Evolutionary conservation across 2,113 vertebrate genomes (phyloP).

Genomic region (Centropristis striata): DNA sequence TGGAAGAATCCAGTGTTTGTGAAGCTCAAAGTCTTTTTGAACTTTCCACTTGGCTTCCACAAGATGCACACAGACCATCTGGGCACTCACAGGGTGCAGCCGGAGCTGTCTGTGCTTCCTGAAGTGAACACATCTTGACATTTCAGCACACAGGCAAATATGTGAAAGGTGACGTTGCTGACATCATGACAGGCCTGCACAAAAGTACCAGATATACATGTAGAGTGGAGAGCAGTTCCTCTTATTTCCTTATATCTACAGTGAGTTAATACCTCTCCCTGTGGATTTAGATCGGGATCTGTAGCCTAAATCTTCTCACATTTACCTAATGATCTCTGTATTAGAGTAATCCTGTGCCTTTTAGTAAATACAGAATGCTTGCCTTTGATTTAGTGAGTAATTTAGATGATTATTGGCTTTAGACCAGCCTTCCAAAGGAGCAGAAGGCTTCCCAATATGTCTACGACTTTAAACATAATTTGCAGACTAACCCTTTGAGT

Average conservation of each 20-base stretch:
- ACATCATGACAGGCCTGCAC: constrained; percentile 7
- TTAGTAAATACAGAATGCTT: constrained; percentile 18
- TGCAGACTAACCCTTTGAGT: constrained; percentile 42
- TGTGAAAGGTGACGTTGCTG: constrained; percentile 33
- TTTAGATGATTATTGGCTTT: constrained; percentile 12
- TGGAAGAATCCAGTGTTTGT: not conserved
- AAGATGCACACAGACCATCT: not conserved
- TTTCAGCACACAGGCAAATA: constrained; percentile 26
- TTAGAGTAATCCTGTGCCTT: constrained; percentile 22
- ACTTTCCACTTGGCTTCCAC: not conserved
- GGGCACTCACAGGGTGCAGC: not conserved
- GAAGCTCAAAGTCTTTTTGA: not conserved
- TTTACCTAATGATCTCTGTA: constrained; percentile 13
- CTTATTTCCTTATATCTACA: not conserved
- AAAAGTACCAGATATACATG: not conserved
- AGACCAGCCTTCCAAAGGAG: constrained; percentile 1
- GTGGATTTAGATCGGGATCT: constrained; percentile 11
- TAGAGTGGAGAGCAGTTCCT: no score
- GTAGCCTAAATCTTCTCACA: constrained; percentile 13
- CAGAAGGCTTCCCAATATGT: constrained; percentile 67
- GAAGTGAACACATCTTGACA: constrained; percentile 31
- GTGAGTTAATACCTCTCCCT: not conserved
- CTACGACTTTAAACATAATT: constrained; percentile 48
- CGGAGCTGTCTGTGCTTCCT: not conserved
- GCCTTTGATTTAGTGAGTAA: constrained; percentile 13